Evolutionary conservation across 2,797 vertebrate species (phyloP).

Genomic region (Petrocephalus sullivani): DNA sequence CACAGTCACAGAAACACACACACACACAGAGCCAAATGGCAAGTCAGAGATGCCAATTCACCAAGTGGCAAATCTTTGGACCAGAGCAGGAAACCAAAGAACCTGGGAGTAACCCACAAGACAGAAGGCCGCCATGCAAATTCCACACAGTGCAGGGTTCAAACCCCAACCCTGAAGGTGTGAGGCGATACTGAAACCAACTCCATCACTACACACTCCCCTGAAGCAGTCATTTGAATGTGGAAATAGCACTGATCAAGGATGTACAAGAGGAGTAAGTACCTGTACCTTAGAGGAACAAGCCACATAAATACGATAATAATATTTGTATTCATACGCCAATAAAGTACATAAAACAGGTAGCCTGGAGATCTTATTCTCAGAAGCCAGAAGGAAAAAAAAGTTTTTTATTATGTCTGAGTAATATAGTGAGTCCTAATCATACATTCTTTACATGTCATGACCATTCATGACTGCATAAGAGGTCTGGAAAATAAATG

Average conservation of each 20-base stretch:
- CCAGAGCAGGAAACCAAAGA: background rate
- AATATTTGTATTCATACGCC: background rate
- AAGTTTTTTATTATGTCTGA: background rate
- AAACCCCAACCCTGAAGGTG: background rate
- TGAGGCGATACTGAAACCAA: background rate
- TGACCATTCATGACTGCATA: background rate
- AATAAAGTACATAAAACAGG: background rate
- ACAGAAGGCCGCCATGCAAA: background rate
- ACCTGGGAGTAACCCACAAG: background rate
- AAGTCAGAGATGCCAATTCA: background rate
- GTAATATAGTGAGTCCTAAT: background rate
- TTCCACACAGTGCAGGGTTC: background rate
- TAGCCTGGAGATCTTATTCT: background rate
- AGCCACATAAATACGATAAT: background rate
- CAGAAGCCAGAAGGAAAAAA: background rate
- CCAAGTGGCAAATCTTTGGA: background rate
- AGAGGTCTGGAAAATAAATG: background rate
- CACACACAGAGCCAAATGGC: background rate
- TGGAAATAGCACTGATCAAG: background rate
- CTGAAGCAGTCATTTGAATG: background rate
- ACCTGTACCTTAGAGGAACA: background rate
- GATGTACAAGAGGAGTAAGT: background rate
- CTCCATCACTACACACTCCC: background rate
- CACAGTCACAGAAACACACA: background rate
- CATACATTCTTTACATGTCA: conserved; percentile 1